These are phyloP conservation scores for Sminthurides aquaticus DNA, from an alignment of 2,888 invertebrate genomes.

Conservation along the genomic window DNA sequence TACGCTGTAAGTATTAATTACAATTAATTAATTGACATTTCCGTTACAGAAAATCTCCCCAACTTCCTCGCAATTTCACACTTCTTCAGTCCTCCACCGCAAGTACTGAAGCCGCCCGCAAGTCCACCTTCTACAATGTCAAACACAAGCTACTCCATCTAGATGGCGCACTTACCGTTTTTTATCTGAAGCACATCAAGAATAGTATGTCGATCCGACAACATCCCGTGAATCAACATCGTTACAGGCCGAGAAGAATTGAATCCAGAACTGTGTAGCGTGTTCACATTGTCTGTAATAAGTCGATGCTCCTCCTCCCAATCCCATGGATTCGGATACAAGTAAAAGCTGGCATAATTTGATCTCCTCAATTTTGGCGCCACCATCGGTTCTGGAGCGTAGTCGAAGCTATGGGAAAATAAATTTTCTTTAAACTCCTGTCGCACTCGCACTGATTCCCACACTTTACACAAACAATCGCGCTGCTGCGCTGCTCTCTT, in stretches of 20 bases:
- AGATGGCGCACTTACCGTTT: slow-evolving; percentile 3
- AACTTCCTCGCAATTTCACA: too few relatives aligned
- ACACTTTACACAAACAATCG: too few relatives aligned
- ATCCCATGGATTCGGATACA: neutral
- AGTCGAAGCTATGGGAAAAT: too few relatives aligned
- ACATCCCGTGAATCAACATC: neutral
- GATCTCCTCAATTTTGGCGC: neutral
- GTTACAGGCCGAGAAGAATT: neutral
- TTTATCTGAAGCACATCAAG: neutral
- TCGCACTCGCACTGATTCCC: too few relatives aligned
- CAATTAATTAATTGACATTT: neutral
- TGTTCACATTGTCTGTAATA: neutral
- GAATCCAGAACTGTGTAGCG: neutral
- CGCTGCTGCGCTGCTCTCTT: too few relatives aligned
- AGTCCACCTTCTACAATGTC: too few relatives aligned
- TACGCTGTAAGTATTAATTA: neutral
- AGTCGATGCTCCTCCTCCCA: neutral
- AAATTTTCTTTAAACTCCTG: too few relatives aligned
- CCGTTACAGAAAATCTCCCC: too few relatives aligned
- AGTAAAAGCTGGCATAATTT: neutral
- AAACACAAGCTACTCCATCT: too few relatives aligned
- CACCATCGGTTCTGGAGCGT: neutral
- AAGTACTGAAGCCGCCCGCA: too few relatives aligned
- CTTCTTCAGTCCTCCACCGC: too few relatives aligned
- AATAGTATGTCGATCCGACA: neutral